Evolutionary conservation across 2,888 invertebrate genomes (phyloP), one percentile per base, ranked within the genome.

Genomic region (Pterobdella sp.): DNA sequence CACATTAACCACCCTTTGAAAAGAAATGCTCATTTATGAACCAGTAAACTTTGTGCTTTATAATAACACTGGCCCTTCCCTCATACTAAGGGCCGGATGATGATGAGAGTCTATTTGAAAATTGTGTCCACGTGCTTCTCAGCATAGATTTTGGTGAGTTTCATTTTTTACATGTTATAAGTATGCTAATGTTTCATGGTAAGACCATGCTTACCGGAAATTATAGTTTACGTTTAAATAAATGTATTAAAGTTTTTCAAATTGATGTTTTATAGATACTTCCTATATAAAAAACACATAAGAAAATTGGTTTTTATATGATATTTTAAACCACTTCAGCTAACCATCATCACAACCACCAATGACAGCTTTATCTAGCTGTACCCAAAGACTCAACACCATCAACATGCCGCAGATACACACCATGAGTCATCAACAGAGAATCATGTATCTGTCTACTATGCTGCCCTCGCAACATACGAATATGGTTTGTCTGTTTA

Each of bases 121-220:
- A 73, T 32, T 42, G 56, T 42, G 32, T 74, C n/a, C 74, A 81
- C 74, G 79, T 81, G 74, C 76, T 82, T 2, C 82, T 82, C 29
- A 81, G 80, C 76, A 78, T 79, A 75, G 82, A 82, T 73, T 82
- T 82, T 76, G 79, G 83, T 82, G 75, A 80, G 81, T 79, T 37
- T 42, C 34, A 14, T 66, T 71, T 60, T n/a, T n/a, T n/a, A n/a
- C n/a, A n/a, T n/a, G n/a, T n/a, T n/a, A n/a, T n/a, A n/a, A n/a
- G n/a, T n/a, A n/a, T n/a, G n/a, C n/a, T n/a, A n/a, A n/a, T n/a
- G n/a, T n/a, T n/a, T n/a, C n/a, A n/a, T n/a, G n/a, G n/a, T n/a
- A n/a, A n/a, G n/a, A n/a, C n/a, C n/a, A n/a, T n/a, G n/a, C n/a
- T n/a, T n/a, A n/a, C n/a, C n/a, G n/a, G n/a, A n/a, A n/a, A n/a